Evolutionary conservation across 2,113 vertebrate species (phyloP), one percentile per base, ranked within the genome.

Genomic region (Chionodraco myersi): DNA sequence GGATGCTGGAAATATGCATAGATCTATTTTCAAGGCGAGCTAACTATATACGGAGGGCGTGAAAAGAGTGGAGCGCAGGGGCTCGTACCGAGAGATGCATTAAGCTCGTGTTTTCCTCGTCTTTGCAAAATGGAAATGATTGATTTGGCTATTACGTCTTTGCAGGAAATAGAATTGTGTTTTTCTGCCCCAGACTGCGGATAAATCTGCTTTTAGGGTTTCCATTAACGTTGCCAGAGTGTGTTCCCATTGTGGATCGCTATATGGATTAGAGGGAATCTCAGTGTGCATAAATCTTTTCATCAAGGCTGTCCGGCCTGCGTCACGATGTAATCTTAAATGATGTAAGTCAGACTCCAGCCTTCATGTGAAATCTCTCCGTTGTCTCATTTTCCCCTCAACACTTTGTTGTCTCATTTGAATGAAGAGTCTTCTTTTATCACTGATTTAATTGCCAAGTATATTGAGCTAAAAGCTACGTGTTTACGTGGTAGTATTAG

Each of bases 251-350:
- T 79, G 11, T 44, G 77, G 75, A 82, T 91, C 75, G 77, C 80
- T 83, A 79, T 72, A 62, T 83, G 84, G 87, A 91, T 91, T 89
- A 80, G 73, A 41, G 36, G 64, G 82, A 89, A 92, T 88, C 72
- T 84, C 75, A 69, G n/a, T 77, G 16, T 72, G 62, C 65, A 86
- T 90, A 84, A 85, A 86, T 88, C 79, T 89, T 88, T 85, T 89
- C 72, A 88, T 88, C 72, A 89, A 80, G 75, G 56, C 79, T 80
- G 76, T 78, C 76, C 81, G 54, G 54, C 62, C 79, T 84, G 61
- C 47, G 21, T 72, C 77, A 71, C 72, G 68, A 66, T 77, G 36
- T 89, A 89, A 89, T 90, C 77, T 84, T 88, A 66, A 82, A 72
- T 84, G 59, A 72, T 58, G 65, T 58, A 67, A 69, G 52, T 73